Evolutionary conservation across 1,140 invertebrate genomes (phyloP), one percentile per base, ranked within the genome.

Genomic region (Drosophila prosaltans): DNA sequence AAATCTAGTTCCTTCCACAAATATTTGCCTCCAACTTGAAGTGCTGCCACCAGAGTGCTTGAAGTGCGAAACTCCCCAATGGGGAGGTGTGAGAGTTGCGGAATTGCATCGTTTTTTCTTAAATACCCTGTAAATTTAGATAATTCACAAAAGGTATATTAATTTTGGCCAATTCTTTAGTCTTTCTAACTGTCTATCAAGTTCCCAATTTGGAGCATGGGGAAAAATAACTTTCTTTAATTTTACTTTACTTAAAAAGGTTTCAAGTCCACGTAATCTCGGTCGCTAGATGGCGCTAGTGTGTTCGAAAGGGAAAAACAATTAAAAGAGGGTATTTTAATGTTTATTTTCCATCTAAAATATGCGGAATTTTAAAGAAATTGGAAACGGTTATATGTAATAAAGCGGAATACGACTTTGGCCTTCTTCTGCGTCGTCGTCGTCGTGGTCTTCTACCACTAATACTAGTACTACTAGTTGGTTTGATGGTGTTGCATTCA

Each of bases 361-460:
- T 48, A 57, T 57, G 48, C 21, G 11, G 24, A 41, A 65, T 68
- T 81, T 80, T 66, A 61, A 81, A 74, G 71, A 73, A 77, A 69
- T 71, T 68, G 61, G 73, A 78, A 78, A 81, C 69, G 68, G 81
- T 85, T 81, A 80, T 71, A 72, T 60, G 67, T 77, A 65, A 84
- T 69, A 77, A 80, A 71, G 61, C 60, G 54, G 36, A 24, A 74
- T 10, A 10, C 62, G 24, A 48, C 9, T 3, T 36, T n/a, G 58
- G 24, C 32, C 24, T 48, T 63, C 24, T 61, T 41, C 36, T 51
- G 9, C 7, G 21, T 51, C 45, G 16, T 51, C 45, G 45, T 51
- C 43, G 43, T 48, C 16, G 43, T 48, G 5, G 24, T 8, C 21
- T 9, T 4, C 57, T 64, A 10, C 39, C 1, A 28, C 32, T 16